Evolutionary conservation across 2,888 invertebrate genomes (phyloP).

Genomic region (Marronus borbonicus): DNA sequence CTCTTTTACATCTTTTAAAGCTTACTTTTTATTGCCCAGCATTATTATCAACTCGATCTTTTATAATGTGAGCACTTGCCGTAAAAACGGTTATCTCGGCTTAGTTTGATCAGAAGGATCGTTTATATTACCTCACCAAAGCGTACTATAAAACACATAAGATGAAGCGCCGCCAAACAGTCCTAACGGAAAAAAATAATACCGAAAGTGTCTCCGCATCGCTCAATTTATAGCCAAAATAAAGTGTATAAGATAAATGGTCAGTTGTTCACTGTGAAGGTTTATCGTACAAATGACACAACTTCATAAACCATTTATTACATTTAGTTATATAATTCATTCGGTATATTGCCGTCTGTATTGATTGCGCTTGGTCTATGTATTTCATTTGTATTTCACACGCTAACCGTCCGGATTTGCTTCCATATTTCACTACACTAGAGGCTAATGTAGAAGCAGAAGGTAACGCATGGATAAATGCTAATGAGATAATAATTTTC

Average conservation of each 20-base stretch:
- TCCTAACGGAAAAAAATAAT: slow-evolving; percentile 44
- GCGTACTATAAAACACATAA: slow-evolving; percentile 44
- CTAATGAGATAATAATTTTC: slow-evolving; percentile 25
- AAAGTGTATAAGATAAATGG: slow-evolving; percentile 40
- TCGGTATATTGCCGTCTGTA: slow-evolving; percentile 9
- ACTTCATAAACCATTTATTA: slow-evolving; percentile 43
- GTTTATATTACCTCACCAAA: slow-evolving; percentile 37
- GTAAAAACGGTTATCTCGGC: slow-evolving; percentile 23
- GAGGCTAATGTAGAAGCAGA: background rate
- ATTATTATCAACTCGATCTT: slow-evolving; percentile 23
- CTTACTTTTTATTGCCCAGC: slow-evolving; percentile 24
- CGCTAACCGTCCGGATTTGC: background rate
- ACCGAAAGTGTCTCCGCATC: slow-evolving; percentile 21
- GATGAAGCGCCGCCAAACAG: slow-evolving; percentile 31
- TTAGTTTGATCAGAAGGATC: slow-evolving; percentile 42
- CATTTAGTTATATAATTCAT: slow-evolving; percentile 39
- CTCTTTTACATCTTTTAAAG: slow-evolving; percentile 24
- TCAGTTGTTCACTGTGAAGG: slow-evolving; percentile 42
- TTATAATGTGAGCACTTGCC: slow-evolving; percentile 26
- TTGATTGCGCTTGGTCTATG: slow-evolving; percentile 2
- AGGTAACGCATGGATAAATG: slow-evolving; percentile 21
- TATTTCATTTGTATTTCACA: slow-evolving; percentile 26
- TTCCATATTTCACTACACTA: slow-evolving; percentile 10
- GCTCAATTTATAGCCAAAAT: slow-evolving; percentile 42
- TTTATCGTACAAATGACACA: slow-evolving; percentile 26